A percentile compares a stretch with the other conserved stretches of the same genome.
Evolutionary conservation across 2,888 invertebrate genomes (phyloP).

Genomic region (Drosophila anomelani): DNA sequence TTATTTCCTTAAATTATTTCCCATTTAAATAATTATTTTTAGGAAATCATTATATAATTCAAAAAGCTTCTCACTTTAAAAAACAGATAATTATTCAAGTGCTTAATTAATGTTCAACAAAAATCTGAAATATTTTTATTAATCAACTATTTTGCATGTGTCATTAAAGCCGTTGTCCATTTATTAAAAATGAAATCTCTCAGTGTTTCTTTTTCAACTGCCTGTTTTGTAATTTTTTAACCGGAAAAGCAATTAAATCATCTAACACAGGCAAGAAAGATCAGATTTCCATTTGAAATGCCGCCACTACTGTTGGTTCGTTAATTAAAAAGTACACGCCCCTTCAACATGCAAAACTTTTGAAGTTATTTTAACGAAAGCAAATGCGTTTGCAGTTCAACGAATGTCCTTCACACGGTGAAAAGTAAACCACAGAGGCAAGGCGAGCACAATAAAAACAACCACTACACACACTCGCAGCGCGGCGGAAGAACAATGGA

Average conservation of each 20-base stretch:
- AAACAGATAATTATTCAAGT: too few relatives aligned
- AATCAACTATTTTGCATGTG: neutral
- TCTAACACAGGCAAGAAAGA: constrained; percentile 20
- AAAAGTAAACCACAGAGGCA: constrained; percentile 37
- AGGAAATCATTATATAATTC: too few relatives aligned
- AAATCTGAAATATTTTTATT: neutral
- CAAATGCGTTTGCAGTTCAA: constrained; percentile 59
- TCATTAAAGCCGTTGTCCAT: neutral
- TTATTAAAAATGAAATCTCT: neutral
- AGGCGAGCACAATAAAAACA: constrained; percentile 26
- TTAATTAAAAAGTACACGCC: constrained; percentile 59
- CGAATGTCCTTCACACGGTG: constrained; percentile 60
- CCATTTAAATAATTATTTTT: too few relatives aligned
- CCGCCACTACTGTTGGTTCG: constrained; percentile 24
- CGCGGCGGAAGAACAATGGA: constrained; percentile 49
- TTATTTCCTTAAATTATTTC: too few relatives aligned
- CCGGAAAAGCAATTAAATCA: constrained; percentile 28
- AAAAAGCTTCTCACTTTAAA: too few relatives aligned
- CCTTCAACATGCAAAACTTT: constrained; percentile 44
- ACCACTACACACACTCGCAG: constrained; percentile 18
- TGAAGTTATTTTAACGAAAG: constrained; percentile 46
- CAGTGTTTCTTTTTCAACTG: neutral
- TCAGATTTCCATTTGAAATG: constrained; percentile 38
- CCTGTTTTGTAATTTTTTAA: neutral
- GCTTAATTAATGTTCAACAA: neutral